Evolutionary conservation across 2,797 vertebrate genomes (phyloP).

Genomic region (Tiaroga cobitis): DNA sequence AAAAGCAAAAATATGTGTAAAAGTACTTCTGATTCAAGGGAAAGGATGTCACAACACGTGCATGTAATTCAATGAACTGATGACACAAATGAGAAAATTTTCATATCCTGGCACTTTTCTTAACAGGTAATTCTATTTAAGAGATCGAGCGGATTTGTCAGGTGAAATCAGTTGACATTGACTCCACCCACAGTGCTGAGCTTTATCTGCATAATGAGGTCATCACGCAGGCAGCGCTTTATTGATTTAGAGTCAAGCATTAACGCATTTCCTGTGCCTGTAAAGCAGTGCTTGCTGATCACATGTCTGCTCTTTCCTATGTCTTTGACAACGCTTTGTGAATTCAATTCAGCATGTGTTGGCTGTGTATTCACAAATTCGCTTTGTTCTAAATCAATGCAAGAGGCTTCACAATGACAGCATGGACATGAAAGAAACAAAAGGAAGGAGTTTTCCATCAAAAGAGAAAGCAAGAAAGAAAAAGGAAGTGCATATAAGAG

Average conservation of each 20-base stretch:
- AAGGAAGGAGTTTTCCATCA: not conserved
- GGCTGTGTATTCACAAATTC: constrained; percentile 37
- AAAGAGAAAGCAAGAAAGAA: not conserved
- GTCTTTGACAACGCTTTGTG: constrained; percentile 5
- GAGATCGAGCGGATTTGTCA: constrained; percentile 24
- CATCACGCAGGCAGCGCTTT: not conserved
- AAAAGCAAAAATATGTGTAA: not conserved
- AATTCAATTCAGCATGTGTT: constrained; percentile 19
- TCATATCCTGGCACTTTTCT: not conserved
- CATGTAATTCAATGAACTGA: constrained; percentile 11
- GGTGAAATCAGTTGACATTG: constrained; percentile 14
- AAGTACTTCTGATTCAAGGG: constrained; percentile 1
- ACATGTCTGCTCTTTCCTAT: constrained; percentile 18
- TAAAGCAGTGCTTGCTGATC: constrained; percentile 19
- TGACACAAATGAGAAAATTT: not conserved
- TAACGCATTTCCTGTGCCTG: constrained; percentile 16
- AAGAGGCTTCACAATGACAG: constrained; percentile 15
- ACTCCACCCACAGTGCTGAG: constrained; percentile 7
- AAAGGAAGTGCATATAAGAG: not conserved
- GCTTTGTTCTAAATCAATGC: constrained; percentile 33
- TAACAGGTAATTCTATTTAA: constrained; percentile 29
- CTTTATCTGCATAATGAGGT: constrained; percentile 24
- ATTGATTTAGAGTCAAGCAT: constrained; percentile 33
- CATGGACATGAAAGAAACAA: constrained; percentile 19
- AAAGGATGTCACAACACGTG: not conserved